phyloP scores from a whole-genome alignment of 2,888 invertebrate genomes.

The Sialis lutaria region DNA sequence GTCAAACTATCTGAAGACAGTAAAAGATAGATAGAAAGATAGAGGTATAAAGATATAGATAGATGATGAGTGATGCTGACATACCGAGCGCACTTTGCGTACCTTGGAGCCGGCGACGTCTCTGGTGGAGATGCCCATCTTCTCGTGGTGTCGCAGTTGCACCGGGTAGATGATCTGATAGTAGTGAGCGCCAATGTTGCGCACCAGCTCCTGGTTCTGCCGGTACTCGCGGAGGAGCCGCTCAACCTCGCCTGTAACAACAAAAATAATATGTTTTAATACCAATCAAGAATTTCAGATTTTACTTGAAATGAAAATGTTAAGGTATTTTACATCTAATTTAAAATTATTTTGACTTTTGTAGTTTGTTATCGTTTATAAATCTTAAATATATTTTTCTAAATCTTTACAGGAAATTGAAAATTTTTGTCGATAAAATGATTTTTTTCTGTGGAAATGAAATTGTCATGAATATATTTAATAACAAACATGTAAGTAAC shows the following conservation, averaged over 20 bases:
- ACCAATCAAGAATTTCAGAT: too few relatives aligned
- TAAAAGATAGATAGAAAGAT: conserved; percentile 3
- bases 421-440: too few relatives aligned
- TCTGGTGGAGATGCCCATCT: conserved; percentile 88
- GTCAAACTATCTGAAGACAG: not conserved
- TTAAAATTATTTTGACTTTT: too few relatives aligned
- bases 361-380: too few relatives aligned
- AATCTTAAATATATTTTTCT: too few relatives aligned
- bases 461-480: too few relatives aligned
- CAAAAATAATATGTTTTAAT: not conserved
- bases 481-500: too few relatives aligned
- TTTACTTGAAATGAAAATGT: too few relatives aligned
- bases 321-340: too few relatives aligned
- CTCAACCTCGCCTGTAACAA: conserved; percentile 70
- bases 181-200: conserved; percentile 78
- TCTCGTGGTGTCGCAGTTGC: conserved; percentile 85
- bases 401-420: too few relatives aligned
- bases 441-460: too few relatives aligned
- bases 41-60: conserved; percentile 2
- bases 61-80: conserved; percentile 19
- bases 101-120: conserved; percentile 81
- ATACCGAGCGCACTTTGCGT: conserved; percentile 39
- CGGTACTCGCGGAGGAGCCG: conserved; percentile 76
- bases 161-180: conserved; percentile 92
- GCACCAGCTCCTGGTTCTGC: conserved; percentile 83